A percentile compares a stretch with the other conserved stretches of the same genome.
phyloP scores from a whole-genome alignment of 2,113 vertebrate species.

The Ploceus nigricollis region DNA sequence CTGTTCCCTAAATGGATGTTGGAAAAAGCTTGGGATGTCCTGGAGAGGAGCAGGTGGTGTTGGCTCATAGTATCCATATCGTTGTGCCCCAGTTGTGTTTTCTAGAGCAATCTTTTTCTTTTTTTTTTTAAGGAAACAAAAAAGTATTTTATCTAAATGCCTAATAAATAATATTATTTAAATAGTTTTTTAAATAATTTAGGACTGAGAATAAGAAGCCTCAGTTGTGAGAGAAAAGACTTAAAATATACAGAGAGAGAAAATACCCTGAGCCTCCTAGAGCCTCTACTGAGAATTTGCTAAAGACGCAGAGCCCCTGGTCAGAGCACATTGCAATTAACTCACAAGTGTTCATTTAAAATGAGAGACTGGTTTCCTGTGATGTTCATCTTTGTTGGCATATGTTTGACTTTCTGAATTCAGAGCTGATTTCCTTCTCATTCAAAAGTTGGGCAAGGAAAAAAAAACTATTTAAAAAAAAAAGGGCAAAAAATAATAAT shows the following conservation, averaged over 20 bases:
- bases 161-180: slow-evolving; percentile 65
- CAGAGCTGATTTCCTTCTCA: slow-evolving; percentile 25
- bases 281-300: slow-evolving; percentile 74
- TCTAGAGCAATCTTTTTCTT: slow-evolving; percentile 17
- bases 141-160: slow-evolving; percentile 60
- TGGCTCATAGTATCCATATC: background rate
- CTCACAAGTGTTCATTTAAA: background rate
- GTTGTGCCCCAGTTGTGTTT: slow-evolving; percentile 40
- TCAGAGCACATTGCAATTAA: background rate
- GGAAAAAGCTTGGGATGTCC: background rate
- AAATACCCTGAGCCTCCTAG: slow-evolving; percentile 78
- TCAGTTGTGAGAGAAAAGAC: slow-evolving; percentile 40
- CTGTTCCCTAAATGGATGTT: background rate
- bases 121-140: background rate
- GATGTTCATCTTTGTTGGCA: slow-evolving; percentile 35
- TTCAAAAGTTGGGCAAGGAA: slow-evolving; percentile 29
- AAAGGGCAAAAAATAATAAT: background rate
- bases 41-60: background rate
- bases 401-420: slow-evolving; percentile 25
- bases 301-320: slow-evolving; percentile 51
- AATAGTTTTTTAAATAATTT: slow-evolving; percentile 54
- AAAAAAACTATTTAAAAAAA: no score
- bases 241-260: slow-evolving; percentile 49
- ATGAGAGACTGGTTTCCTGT: slow-evolving; percentile 40
- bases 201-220: slow-evolving; percentile 35